These are phyloP conservation scores for Fistularia commersonii DNA, from an alignment of 2,797 vertebrate species.

Conservation along the genomic window DNA sequence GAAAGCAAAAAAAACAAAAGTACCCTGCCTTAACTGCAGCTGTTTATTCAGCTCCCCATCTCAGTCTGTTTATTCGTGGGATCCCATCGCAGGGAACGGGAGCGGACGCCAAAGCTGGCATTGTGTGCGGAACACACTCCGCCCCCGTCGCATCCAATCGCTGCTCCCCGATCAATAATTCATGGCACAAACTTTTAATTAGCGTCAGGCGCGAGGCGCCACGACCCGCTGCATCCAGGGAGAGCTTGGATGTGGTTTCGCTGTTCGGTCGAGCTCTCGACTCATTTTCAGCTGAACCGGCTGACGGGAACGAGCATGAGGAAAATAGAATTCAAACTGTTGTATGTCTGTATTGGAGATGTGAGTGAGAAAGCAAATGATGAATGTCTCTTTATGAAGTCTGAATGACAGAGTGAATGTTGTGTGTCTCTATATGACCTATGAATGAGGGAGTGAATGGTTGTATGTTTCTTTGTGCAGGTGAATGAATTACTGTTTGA, in stretches of 20 bases:
- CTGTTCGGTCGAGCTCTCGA: no score
- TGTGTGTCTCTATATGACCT: no score
- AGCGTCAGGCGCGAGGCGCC: slow-evolving; percentile 4
- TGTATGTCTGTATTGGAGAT: no score
- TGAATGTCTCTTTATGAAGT: no score
- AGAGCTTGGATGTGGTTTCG: neutral
- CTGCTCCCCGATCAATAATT: slow-evolving; percentile 31
- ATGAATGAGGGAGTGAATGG: no score
- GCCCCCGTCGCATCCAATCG: slow-evolving; percentile 15
- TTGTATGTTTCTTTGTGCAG: no score
- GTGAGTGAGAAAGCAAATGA: no score
- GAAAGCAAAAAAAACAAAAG: neutral
- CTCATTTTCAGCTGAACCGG: no score
- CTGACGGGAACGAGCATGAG: no score
- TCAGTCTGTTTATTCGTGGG: slow-evolving; percentile 37
- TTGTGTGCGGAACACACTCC: slow-evolving; percentile 13
- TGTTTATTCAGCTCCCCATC: slow-evolving; percentile 38
- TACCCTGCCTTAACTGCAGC: slow-evolving; percentile 28
- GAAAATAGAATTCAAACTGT: no score
- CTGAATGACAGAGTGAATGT: no score
- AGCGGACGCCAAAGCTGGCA: neutral
- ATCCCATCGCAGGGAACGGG: slow-evolving; percentile 15
- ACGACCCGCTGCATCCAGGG: neutral
- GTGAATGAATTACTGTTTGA: no score
- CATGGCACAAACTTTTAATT: slow-evolving; percentile 23